Evolutionary conservation across 2,797 vertebrate species (phyloP).

Genomic region (Lophotriccus pileatus): DNA sequence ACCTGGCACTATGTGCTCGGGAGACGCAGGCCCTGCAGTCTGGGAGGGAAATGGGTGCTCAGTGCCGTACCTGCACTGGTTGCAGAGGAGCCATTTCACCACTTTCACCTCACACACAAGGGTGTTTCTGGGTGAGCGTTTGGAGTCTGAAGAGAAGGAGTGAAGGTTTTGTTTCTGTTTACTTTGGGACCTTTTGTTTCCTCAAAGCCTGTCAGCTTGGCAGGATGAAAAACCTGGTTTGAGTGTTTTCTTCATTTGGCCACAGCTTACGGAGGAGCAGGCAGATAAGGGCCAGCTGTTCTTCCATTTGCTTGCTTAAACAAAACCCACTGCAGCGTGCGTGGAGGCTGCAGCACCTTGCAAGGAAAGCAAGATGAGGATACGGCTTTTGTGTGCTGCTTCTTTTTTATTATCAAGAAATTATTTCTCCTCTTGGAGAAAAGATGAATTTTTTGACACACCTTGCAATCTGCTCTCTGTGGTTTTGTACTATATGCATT

Average conservation of each 20-base stretch:
- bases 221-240: conserved; percentile 14
- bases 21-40: not conserved
- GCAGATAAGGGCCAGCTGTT: conserved; percentile 66
- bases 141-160: not conserved
- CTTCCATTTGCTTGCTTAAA: conserved; percentile 42
- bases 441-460: not conserved
- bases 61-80: accelerated
- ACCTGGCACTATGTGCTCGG: accelerated
- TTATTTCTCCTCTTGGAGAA: not conserved
- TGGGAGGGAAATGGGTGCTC: accelerated
- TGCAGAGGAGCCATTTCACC: not conserved
- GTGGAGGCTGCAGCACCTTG: conserved; percentile 3
- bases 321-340: not conserved
- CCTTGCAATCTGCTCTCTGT: not conserved
- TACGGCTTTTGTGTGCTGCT: not conserved
- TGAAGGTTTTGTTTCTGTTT: not conserved
- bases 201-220: conserved; percentile 26
- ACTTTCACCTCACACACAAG: not conserved
- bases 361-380: not conserved
- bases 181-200: conserved; percentile 25
- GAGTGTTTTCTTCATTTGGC: conserved; percentile 14
- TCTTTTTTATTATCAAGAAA: not conserved
- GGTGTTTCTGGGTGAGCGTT: not conserved
- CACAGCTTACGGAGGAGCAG: not conserved
- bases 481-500: not conserved